These are phyloP conservation scores for Anguilla anguilla DNA, from an alignment of 2,797 vertebrate species.

Conservation along the genomic window DNA sequence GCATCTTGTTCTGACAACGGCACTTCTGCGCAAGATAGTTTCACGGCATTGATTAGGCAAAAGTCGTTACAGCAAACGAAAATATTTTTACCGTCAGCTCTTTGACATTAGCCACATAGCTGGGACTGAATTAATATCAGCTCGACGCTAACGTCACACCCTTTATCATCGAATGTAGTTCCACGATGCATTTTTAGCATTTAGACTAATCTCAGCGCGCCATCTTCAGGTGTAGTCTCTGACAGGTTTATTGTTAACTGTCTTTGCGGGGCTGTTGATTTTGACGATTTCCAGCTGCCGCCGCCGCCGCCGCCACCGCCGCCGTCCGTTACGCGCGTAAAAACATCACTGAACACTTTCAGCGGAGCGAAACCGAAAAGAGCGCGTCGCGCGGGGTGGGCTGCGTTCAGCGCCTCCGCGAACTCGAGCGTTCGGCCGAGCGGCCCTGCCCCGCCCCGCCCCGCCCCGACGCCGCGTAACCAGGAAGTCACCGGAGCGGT, in stretches of 20 bases:
- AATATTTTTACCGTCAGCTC: neutral
- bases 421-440: no score
- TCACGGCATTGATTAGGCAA: no score
- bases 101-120: neutral
- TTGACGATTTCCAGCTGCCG: neutral
- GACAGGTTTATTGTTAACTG: neutral
- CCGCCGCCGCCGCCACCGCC: neutral
- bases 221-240: neutral
- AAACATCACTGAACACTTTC: neutral
- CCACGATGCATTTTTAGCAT: neutral
- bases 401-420: no score
- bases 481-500: neutral
- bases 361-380: no score
- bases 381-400: no score
- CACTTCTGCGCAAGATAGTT: neutral
- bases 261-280: neutral
- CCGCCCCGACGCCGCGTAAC: no score
- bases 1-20: neutral
- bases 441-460: no score
- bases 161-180: neutral
- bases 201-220: neutral
- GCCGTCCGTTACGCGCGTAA: neutral
- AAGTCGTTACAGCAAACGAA: neutral
- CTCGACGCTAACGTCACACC: neutral
- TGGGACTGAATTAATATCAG: neutral